Evolutionary conservation across 2,888 invertebrate genomes (phyloP), one percentile per base, ranked within the genome.

Genomic region (Ormyrus labotus): DNA sequence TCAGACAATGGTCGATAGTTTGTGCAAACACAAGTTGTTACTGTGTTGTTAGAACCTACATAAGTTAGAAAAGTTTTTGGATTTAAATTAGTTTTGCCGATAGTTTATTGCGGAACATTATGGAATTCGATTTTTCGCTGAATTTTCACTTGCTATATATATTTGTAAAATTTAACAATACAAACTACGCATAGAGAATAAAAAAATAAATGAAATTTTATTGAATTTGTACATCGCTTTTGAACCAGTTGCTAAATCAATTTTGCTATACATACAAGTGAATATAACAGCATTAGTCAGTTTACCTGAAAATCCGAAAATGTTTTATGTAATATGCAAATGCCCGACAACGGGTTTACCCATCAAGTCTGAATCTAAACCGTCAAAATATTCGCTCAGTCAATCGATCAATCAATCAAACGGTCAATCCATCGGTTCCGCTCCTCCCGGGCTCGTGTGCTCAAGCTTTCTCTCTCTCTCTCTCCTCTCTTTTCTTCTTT

Each of bases 251-350:
- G 11, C 55, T 57, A 64, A 76, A 55, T 47, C 58, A 76, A 69
- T 76, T 76, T 69, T 11, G 5, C 50, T n/a, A 70, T 48, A 71
- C 65, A 78, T 65, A 71, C 77, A 78, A 19, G 65, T 45, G 71
- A 71, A 65, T 19, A 19, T 65, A 65, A 60, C 50, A 60, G 67
- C 45, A 45, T 60, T 67, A 45, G 48, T 11, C 65, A 34, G 58
- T 71, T 65, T 65, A 71, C 71, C 58, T 51, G 71, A 71, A 71
- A 19, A 78, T 71, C 71, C 9, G 53, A 51, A 75, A 80, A 74
- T 76, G 75, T 80, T 76, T 76, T 76, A 74, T 80, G 76, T 76
- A 75, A 80, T 76, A 72, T 80, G 72, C 76, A 80, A 76, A 76
- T 80, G 70, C 10, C 53, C 13, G 6, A n/a, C 6, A 19, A 48